Evolutionary conservation across 2,113 vertebrate species (phyloP), one percentile per base, ranked within the genome.

Genomic region (Loxodonta africana): DNA sequence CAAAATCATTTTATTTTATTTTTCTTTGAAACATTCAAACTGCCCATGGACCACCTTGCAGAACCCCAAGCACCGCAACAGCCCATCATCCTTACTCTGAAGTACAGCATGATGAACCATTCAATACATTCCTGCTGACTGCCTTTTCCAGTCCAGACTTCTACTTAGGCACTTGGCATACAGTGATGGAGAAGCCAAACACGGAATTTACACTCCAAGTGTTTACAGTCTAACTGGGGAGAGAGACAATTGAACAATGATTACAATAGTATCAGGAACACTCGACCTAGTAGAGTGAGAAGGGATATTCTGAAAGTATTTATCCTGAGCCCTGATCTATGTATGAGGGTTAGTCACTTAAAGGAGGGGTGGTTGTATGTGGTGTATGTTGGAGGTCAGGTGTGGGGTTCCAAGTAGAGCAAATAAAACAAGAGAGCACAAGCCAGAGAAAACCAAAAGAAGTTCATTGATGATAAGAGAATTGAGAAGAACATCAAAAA

Each of bases 31-130:
- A 77, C 6, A 25, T 63, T 53, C 21, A 87, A 46, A 46, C 20
- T 83, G 15, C 6, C n/a, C 17, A 23, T 23, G 8, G 8, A 12
- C 51, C 8, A 21, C 0, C 17, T 77, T 69, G 69, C 41, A 25
- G 53, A 57, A 53, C 1, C 17, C 11, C 44, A 48, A 26, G 12
- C 26, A 12, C 6, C 21, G 20, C 3, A 30, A 0, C 30, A 60
- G 4, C 11, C 2, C 3, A n/a, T 8, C 1, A 28, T 2, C 15
- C 20, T 30, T 10, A 65, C 46, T 25, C 23, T 6, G 17, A 5
- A 26, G 18, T 12, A 48, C 21, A 51, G 4, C 2, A 17, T n/a
- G 41, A 26, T 74, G 28, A 53, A 53, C 5, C 8, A 5, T 26
- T 26, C 14, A 57, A 7, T 3, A 3, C 62, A 44, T 53, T 82